phyloP scores from a whole-genome alignment of 1,140 invertebrate species.

The Physella acuta region DNA sequence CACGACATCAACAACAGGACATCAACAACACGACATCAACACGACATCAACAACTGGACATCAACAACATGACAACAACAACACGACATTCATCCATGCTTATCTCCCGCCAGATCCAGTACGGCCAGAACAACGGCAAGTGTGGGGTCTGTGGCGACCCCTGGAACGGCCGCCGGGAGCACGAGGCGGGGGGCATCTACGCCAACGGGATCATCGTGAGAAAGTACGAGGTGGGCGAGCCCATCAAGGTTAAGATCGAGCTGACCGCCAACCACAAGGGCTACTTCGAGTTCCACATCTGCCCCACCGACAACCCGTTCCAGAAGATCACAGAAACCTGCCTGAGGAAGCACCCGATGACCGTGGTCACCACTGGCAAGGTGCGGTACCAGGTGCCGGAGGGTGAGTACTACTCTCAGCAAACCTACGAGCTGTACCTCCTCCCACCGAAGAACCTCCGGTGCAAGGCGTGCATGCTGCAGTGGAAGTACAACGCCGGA shows the following conservation, averaged over 20 bases:
- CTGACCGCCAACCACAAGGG: conserved; percentile 53
- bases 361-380: conserved; percentile 30
- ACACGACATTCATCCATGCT: too few relatives aligned
- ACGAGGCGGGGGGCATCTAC: conserved; percentile 60
- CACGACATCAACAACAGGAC: too few relatives aligned
- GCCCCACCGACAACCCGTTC: conserved; percentile 58
- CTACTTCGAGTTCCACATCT: conserved; percentile 50
- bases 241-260: conserved; percentile 36
- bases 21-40: too few relatives aligned
- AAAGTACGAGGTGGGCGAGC: conserved; percentile 51
- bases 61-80: too few relatives aligned
- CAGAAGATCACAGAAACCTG: conserved; percentile 40
- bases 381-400: conserved; percentile 32
- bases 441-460: conserved; percentile 44
- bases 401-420: conserved; percentile 21
- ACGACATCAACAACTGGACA: too few relatives aligned
- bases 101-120: conserved; percentile 51
- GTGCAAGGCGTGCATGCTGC: conserved; percentile 57
- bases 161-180: conserved; percentile 49
- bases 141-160: conserved; percentile 59
- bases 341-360: conserved; percentile 39
- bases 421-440: conserved; percentile 32
- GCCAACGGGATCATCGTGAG: conserved; percentile 57
- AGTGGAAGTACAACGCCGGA: conserved; percentile 57
- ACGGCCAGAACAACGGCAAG: conserved; percentile 53